Percentiles rank a stretch among this genome's conserved stretches.
These are phyloP conservation scores for Meleagris gallopavo DNA, from an alignment of 2,113 vertebrate species.

Conservation along the genomic window DNA sequence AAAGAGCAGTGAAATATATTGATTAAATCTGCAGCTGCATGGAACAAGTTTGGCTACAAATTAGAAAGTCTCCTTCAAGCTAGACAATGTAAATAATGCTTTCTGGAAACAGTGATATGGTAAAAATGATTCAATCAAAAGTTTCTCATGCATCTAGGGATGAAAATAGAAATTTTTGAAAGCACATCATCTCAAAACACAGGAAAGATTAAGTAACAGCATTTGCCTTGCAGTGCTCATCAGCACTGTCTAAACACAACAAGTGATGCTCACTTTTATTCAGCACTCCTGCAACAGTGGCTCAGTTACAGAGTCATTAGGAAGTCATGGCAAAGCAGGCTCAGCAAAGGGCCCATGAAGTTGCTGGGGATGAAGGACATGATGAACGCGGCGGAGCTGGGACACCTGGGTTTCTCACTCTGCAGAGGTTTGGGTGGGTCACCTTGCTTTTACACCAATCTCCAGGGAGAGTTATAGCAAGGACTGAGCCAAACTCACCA, in stretches of 20 bases:
- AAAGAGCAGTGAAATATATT: not conserved
- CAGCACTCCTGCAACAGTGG: not conserved
- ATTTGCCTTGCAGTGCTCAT: not conserved
- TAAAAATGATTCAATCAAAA: not conserved
- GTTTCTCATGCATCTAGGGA: not conserved
- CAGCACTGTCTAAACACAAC: not conserved
- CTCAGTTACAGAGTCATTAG: not conserved
- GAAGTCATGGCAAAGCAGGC: not conserved
- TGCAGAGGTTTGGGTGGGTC: rapidly evolving
- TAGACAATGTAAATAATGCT: not conserved
- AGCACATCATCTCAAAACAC: not conserved
- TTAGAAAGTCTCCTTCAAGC: not conserved
- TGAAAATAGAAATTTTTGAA: not conserved
- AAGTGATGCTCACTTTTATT: not conserved
- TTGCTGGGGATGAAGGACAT: rapidly evolving
- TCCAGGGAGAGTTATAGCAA: not conserved
- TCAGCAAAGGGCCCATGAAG: not conserved
- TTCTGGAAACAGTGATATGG: not conserved
- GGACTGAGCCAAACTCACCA: not conserved
- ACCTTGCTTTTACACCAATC: not conserved
- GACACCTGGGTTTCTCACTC: not conserved
- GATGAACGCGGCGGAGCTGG: rapidly evolving
- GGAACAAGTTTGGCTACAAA: not conserved
- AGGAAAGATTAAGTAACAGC: not conserved
- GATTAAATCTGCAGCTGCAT: not conserved